Evolutionary conservation across 2,888 invertebrate species (phyloP).

Genomic region (Magallana nippona): DNA sequence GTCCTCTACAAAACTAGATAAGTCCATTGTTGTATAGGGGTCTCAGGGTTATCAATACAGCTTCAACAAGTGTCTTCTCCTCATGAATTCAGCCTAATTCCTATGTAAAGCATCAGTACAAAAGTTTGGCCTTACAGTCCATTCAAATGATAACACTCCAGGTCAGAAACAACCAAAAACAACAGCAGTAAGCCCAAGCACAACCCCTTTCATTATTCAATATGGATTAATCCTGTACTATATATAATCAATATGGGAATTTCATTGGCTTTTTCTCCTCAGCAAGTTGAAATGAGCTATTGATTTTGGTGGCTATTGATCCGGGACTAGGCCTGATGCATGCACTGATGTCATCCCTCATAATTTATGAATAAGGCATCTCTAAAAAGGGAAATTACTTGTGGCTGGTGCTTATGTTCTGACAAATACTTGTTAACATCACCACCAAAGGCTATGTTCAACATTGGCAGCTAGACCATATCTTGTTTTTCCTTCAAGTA

Average conservation of each 20-base stretch:
- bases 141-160: not conserved
- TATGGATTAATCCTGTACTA: conserved; percentile 31
- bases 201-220: conserved; percentile 34
- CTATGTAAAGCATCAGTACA: not conserved
- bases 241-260: conserved; percentile 23
- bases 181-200: conserved; percentile 8
- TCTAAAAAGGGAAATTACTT: conserved; percentile 1
- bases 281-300: conserved; percentile 32
- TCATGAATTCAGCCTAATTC: not conserved
- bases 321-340: conserved; percentile 10
- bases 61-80: conserved; percentile 25
- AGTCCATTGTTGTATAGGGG: conserved; percentile 29
- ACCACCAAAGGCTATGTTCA: no score
- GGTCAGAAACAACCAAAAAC: not conserved
- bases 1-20: conserved; percentile 55
- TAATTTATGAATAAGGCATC: conserved; percentile 25
- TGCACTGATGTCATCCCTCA: conserved; percentile 26
- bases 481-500: no score
- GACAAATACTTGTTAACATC: not conserved
- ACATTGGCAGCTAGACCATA: no score
- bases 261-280: conserved; percentile 26
- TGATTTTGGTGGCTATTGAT: conserved; percentile 26
- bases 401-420: not conserved
- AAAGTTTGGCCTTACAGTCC: not conserved
- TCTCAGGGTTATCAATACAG: not conserved